Evolutionary conservation across 2,113 vertebrate genomes (phyloP).

Genomic region (Podiceps cristatus): DNA sequence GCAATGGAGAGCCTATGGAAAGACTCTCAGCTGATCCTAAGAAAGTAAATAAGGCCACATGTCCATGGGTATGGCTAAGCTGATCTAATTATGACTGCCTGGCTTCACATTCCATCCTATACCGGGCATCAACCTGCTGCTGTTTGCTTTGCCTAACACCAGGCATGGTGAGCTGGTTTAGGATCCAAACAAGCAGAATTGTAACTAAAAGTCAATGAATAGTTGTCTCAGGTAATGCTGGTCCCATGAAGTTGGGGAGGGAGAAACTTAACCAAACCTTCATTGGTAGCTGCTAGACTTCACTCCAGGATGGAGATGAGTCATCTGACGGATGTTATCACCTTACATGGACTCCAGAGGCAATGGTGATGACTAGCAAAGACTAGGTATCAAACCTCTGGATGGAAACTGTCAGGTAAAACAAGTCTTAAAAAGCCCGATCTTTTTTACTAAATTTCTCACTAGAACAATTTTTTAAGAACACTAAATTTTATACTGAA

Average conservation of each 20-base stretch:
- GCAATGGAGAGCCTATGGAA: background rate
- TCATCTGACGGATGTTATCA: background rate
- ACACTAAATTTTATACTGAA: background rate
- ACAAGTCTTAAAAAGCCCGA: background rate
- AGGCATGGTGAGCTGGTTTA: background rate
- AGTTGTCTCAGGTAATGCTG: background rate
- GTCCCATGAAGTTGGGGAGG: background rate
- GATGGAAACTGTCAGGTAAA: background rate
- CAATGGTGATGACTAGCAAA: background rate
- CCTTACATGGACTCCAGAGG: background rate
- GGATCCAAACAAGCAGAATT: background rate
- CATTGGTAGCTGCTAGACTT: background rate
- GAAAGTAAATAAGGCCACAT: background rate
- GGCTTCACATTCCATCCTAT: background rate
- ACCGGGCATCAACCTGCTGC: background rate
- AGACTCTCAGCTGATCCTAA: background rate
- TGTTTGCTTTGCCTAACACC: background rate
- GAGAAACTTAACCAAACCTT: background rate
- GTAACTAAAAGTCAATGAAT: background rate
- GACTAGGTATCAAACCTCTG: background rate
- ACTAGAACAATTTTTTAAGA: background rate
- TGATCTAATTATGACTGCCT: background rate
- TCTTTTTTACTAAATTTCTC: background rate
- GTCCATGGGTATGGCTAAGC: background rate
- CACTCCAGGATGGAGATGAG: background rate